Conservation (phyloP, 2,113 vertebrate genomes). For the Neotoma lepida region DNA sequence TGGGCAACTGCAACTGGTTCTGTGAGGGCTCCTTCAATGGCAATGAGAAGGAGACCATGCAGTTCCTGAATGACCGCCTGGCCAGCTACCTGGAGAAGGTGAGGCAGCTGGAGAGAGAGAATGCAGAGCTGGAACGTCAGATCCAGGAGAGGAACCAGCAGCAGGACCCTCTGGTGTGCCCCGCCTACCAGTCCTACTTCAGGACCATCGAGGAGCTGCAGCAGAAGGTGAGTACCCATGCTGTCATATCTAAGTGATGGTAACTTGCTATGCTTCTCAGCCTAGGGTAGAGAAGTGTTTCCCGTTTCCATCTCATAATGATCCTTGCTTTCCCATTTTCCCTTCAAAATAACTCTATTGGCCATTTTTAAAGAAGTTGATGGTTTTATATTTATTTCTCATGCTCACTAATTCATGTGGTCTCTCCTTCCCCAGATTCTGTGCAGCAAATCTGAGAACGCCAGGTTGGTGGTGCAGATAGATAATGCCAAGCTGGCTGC, state of each 20-base stretch:
- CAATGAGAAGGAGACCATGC: constrained; percentile 87
- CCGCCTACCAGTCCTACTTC: constrained; percentile 75
- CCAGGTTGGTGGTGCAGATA: constrained; percentile 86
- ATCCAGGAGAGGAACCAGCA: constrained; percentile 75
- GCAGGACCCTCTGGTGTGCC: constrained; percentile 60
- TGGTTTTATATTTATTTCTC: not conserved
- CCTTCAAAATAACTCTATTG: not conserved
- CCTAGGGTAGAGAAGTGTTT: not conserved
- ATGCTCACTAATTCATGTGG: not conserved
- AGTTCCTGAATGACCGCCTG: constrained; percentile 88
- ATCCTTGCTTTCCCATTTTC: not conserved
- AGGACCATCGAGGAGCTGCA: constrained; percentile 84
- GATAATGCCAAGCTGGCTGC: constrained; percentile 89
- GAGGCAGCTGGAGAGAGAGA: constrained; percentile 85
- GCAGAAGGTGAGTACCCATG: constrained; percentile 71
- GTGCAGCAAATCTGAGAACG: constrained; percentile 84
- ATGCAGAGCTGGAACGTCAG: constrained; percentile 81
- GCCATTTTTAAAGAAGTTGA: not conserved
- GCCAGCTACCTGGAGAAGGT: constrained; percentile 87
- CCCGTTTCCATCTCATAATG: not conserved
- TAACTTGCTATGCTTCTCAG: not conserved
- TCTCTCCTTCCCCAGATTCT: constrained; percentile 84
- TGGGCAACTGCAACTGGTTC: constrained; percentile 65
- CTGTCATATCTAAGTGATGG: not conserved
- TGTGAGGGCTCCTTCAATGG: constrained; percentile 67